phyloP scores from a whole-genome alignment of 2,797 vertebrate species.

The Amblyopsis hoosieri region DNA sequence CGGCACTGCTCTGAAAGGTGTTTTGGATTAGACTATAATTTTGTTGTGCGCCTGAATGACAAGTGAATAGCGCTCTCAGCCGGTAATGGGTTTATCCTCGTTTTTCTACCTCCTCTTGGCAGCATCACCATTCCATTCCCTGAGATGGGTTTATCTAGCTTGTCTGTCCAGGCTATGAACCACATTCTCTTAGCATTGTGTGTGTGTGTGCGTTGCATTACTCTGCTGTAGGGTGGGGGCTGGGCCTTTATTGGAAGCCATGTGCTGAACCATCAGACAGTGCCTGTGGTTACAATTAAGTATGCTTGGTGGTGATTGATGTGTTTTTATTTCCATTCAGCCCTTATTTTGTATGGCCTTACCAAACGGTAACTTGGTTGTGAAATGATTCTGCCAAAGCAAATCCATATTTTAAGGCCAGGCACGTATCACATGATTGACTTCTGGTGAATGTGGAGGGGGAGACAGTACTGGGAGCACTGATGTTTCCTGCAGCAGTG shows the following conservation, averaged over 20 bases:
- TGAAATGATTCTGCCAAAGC: constrained; percentile 18
- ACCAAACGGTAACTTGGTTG: background rate
- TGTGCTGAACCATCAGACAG: constrained; percentile 46
- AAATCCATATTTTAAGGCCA: constrained; percentile 17
- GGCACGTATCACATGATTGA: constrained; percentile 14
- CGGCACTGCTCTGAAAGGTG: constrained; percentile 44
- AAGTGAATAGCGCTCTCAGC: constrained; percentile 59
- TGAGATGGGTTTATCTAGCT: constrained; percentile 64
- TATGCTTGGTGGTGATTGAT: constrained; percentile 8
- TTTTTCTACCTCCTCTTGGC: constrained; percentile 30
- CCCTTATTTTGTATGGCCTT: constrained; percentile 6
- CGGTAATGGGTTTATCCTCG: constrained; percentile 64
- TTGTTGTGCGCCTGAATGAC: constrained; percentile 65
- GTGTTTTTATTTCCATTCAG: constrained; percentile 17
- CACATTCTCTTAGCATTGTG: constrained; percentile 52
- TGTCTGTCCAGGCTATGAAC: constrained; percentile 53
- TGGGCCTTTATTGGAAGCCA: constrained; percentile 34
- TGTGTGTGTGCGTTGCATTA: constrained; percentile 21
- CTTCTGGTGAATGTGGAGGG: constrained; percentile 10
- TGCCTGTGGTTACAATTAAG: constrained; percentile 59
- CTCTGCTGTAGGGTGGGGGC: constrained; percentile 9
- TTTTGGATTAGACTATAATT: constrained; percentile 63
- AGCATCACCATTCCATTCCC: constrained; percentile 59
- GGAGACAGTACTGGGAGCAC: constrained; percentile 6
- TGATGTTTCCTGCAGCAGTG: constrained; percentile 21